Base-by-base conservation (phyloP, 92 coral and sea anemone species). In the Chrysogorgia sp. region DNA sequence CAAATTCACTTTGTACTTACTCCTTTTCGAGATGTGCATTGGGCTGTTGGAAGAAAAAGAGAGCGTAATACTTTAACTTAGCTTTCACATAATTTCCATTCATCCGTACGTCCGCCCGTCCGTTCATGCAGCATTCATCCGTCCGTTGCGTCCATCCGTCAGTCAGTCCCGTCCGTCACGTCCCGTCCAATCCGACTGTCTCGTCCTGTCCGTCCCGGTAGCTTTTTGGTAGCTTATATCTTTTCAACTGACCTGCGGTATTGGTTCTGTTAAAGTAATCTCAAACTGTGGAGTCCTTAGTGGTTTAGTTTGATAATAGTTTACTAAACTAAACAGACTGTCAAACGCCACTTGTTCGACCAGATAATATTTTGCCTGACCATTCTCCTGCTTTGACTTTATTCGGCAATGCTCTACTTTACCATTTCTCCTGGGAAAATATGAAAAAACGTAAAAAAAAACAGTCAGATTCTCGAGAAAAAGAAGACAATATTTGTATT, bases 261-360 rank as follows among this genome's bases (percentile, higher is more conserved):
- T 94, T 10, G 98, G 97, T 53, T 94, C 98, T 13, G 97, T 72
- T 40, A 94, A 82, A 2, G 97, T 94, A 83, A 94, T 87, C 37
- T 92, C 98, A 84, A 94, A 94, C 83, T 87, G 90, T 59, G 84
- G 86, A 65, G 97, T 94, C 62, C 92, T 84, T 57, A 94, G 80
- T 13, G 92, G 86, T 30, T 89, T 92, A 63, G 79, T 34, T 76
- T 91, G 93, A 67, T 94, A 94, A 63, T 91, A 91, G 76, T 89
- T 91, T 20, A 94, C 90, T 40, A 94, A 84, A 71, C 93, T 94
- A 91, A 89, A 94, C 67, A 94, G 74, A 69, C 98, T 94, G 79
- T 94, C 98, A 82, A 94, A 94, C 2, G 98, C 86, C 67, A 91
- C 96, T 81, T 94, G 98, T 52, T 94, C 98, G n/a, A 94, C 98